Evolutionary conservation across 1,140 invertebrate genomes (phyloP), one percentile per base, ranked within the genome.

Genomic region (Halyomorpha halys): DNA sequence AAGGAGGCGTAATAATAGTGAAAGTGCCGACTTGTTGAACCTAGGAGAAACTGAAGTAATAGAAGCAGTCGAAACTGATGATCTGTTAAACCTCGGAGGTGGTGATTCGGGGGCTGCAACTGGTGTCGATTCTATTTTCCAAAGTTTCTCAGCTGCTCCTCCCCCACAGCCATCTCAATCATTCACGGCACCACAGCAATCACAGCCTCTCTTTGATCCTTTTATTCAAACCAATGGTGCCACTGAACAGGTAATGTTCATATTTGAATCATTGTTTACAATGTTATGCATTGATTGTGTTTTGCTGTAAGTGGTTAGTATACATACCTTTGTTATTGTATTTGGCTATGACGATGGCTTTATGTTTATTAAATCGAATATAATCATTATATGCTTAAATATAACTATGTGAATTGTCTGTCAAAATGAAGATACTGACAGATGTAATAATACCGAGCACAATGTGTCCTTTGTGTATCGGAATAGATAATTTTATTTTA

Each of bases 1-100:
- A 30, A 30, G 27, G 27, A 30, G 27, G 27, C 27, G 27, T 30
- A 30, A 30, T 8, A 30, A 30, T 30, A 30, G 27, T 30, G 51
- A 53, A 23, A 53, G 11, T 14, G 47, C 44, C 8, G 44, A 60
- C 16, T n/a, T 59, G 18, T 27, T 60, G 11, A 65, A 61, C 27
- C 34, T 64, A 16, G 49, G 34, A 9, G 21, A 34, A 18, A 2
- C 15, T 30, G 23, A 60, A 30, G 23, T 9, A 19, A 21, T n/a
- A 13, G 49, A 39, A 6, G 6, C 13, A 14, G 47, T 27, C 2
- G 49, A 39, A 25, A 16, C 61, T 44, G 64, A 64, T 51, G 64
- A 65, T 64, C 44, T 69, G n/a, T 25, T 69, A 16, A 65, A 62
- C 44, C 61, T 67, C 45, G 59, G 27, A 18, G 51, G 56, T 21